Evolutionary conservation across 2,797 vertebrate species (phyloP).

Genomic region (Pteronotus mesoamericanus): DNA sequence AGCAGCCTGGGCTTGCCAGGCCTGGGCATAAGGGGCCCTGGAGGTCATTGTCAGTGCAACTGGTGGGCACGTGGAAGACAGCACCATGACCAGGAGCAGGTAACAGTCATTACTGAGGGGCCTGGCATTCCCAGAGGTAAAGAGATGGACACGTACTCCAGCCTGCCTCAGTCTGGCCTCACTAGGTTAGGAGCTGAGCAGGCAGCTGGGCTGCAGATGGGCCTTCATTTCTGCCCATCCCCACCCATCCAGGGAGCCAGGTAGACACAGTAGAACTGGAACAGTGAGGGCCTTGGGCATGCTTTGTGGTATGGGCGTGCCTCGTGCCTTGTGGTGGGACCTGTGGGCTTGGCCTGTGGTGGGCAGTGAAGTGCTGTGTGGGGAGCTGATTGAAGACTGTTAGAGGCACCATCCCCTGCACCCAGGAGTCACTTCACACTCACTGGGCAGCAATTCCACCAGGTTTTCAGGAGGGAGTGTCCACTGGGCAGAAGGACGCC

Average conservation of each 20-base stretch:
- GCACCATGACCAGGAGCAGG: neutral
- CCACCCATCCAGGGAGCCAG: neutral
- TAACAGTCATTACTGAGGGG: neutral
- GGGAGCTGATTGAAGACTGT: neutral
- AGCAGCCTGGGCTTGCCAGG: neutral
- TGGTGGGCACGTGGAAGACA: neutral
- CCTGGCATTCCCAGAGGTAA: rapidly evolving
- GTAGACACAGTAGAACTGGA: neutral
- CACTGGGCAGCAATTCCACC: neutral
- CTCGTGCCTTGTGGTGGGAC: neutral
- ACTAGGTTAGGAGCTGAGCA: neutral
- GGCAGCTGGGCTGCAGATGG: constrained; percentile 20
- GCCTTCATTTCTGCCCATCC: neutral
- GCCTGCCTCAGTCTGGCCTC: neutral
- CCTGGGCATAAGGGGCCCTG: neutral
- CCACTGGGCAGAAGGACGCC: no score
- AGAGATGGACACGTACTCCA: no score
- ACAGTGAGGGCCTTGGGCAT: neutral
- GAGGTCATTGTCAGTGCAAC: neutral
- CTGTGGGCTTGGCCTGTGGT: neutral
- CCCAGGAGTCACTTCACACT: neutral
- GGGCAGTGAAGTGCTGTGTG: neutral
- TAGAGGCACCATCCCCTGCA: neutral
- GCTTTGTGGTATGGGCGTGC: neutral
- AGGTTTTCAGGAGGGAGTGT: neutral